These are phyloP conservation scores for Cephonodes hylas DNA, from an alignment of 2,888 invertebrate species.

Conservation along the genomic window DNA sequence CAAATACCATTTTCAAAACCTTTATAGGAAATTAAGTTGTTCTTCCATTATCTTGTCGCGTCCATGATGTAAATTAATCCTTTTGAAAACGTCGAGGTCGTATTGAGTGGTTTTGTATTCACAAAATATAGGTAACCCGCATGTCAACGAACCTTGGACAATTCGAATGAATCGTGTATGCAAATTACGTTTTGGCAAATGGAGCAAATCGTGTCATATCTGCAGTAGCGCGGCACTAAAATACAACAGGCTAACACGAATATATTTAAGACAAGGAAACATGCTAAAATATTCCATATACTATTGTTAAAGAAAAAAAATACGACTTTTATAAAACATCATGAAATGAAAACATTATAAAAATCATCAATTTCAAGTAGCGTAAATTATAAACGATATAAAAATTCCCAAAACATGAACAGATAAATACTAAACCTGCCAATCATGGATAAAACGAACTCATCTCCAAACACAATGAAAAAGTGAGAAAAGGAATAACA, in stretches of 20 bases:
- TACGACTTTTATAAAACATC: no score
- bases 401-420: not conserved
- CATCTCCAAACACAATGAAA: not conserved
- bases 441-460: not conserved
- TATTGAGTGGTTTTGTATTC: not conserved
- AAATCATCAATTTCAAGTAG: not conserved
- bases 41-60: no score
- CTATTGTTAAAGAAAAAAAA: no score
- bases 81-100: not conserved
- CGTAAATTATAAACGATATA: not conserved
- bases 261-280: no score
- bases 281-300: no score
- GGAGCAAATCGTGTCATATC: not conserved
- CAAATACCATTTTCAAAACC: no score
- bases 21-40: no score
- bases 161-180: constrained; percentile 1
- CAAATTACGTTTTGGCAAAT: not conserved
- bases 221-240: not conserved
- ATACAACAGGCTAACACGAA: no score
- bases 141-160: constrained; percentile 7
- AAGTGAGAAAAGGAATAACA: not conserved
- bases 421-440: not conserved
- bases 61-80: not conserved
- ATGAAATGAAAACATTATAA: no score
- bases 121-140: not conserved